These are phyloP conservation scores for Neocrepidodera transversa DNA, from an alignment of 2,888 invertebrate genomes.

Conservation along the genomic window DNA sequence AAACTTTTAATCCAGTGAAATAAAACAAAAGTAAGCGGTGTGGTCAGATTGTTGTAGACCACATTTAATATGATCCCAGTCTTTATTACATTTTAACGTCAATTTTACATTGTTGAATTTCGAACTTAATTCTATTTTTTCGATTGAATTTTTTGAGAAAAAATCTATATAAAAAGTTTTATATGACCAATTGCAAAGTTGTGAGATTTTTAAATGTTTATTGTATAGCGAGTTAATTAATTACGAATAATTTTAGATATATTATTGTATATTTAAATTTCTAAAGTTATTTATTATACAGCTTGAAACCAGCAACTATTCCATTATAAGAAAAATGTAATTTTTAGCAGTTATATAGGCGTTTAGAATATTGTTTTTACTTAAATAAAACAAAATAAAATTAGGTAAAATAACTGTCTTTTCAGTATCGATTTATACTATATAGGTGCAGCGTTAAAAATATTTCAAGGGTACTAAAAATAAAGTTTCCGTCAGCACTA, in stretches of 20 bases:
- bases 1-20: slow-evolving; percentile 10
- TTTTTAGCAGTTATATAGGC: slow-evolving; percentile 32
- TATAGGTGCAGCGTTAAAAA: slow-evolving; percentile 40
- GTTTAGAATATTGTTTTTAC: slow-evolving; percentile 43
- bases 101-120: slow-evolving; percentile 23
- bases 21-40: not conserved
- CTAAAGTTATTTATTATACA: slow-evolving; percentile 27
- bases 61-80: not conserved
- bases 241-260: slow-evolving; percentile 41
- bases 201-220: slow-evolving; percentile 44
- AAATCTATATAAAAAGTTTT: slow-evolving; percentile 30
- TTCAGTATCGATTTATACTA: slow-evolving; percentile 40
- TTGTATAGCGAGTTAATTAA: slow-evolving; percentile 37
- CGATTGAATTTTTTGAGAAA: slow-evolving; percentile 17
- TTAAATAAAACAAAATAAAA: slow-evolving; percentile 42
- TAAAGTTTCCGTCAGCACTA: slow-evolving; percentile 51
- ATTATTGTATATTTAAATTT: slow-evolving; percentile 38
- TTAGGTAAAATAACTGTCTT: slow-evolving; percentile 45
- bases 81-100: not conserved
- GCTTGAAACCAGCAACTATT: slow-evolving; percentile 39
- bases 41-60: not conserved
- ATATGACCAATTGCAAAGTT: slow-evolving; percentile 46
- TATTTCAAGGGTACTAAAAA: slow-evolving; percentile 48
- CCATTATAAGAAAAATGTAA: slow-evolving; percentile 37
- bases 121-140: slow-evolving; percentile 26